Evolutionary conservation across 2,888 invertebrate genomes (phyloP), one percentile per base, ranked within the genome.

Genomic region (Lasius fuliginosus): DNA sequence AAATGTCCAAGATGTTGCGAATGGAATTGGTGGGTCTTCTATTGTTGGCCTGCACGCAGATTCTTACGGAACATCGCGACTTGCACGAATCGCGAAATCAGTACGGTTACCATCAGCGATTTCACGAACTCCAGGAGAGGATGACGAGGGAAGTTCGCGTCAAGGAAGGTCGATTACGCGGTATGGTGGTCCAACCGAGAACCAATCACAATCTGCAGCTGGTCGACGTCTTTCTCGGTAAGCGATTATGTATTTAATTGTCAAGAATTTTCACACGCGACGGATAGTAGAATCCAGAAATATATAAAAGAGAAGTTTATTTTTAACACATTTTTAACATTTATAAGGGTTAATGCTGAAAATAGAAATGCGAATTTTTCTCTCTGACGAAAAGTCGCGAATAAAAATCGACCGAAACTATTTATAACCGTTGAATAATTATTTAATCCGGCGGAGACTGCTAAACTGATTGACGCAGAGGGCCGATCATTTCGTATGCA

Each of bases 171-270:
- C 96, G 96, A 62, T 93, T 98, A 12, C 96, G 97, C 90, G 98
- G 98, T 69, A 95, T 97, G 85, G 96, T 97, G 30, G 96, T 97
- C 60, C 96, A 96, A 88, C 97, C 97, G 5, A 96, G 96, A 90
- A 95, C 96, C 56, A 96, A 96, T 89, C 96, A 96, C 79, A 96
- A 96, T 53, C 94, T 97, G 83, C 96, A 96, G 91, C 95, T 95
- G 42, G 97, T 98, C 86, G 97, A 97, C 93, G 97, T 97, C 94
- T 98, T 97, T 93, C 95, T 97, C 77, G 98, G 95, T 95, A 81
- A 92, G 92, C 9, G 1, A 33, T 75, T 71, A 27, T 9, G 33
- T 33, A 42, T 81, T 67, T 65, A 30, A 12, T 58, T 42, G 3
- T 8, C 30, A 62, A 56, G 12, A 69, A 83, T 74, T 58, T 42